Evolutionary conservation across 2,113 vertebrate genomes (phyloP).

Genomic region (Syngnathus floridae): DNA sequence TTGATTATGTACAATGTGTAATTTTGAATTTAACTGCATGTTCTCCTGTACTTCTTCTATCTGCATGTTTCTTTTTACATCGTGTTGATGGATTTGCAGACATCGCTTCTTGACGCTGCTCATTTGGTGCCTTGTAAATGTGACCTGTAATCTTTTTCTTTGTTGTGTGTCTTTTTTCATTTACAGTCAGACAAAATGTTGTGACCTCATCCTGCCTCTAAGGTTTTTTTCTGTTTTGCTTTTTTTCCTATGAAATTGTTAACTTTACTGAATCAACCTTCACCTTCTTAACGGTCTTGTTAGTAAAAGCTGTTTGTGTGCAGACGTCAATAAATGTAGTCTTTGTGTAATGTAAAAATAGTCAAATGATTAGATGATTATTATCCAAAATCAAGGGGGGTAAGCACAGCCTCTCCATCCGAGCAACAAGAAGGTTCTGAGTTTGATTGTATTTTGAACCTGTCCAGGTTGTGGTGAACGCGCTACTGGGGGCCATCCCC

Average conservation of each 20-base stretch:
- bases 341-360: slow-evolving; percentile 11
- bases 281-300: slow-evolving; percentile 38
- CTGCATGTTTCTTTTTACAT: slow-evolving; percentile 60
- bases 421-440: slow-evolving; percentile 11
- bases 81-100: slow-evolving; percentile 38
- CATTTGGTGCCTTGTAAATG: slow-evolving; percentile 56
- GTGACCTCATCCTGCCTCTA: slow-evolving; percentile 80
- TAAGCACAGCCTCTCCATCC: slow-evolving; percentile 7
- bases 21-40: neutral
- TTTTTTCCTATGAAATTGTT: slow-evolving; percentile 63
- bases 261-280: slow-evolving; percentile 42
- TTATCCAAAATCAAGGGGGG: slow-evolving; percentile 9
- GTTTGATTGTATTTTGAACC: slow-evolving; percentile 3
- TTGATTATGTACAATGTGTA: neutral
- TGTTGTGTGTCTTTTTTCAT: slow-evolving; percentile 78
- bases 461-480: slow-evolving; percentile 91
- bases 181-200: slow-evolving; percentile 80
- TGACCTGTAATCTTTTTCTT: slow-evolving; percentile 72
- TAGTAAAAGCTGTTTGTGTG: slow-evolving; percentile 7
- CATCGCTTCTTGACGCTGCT: slow-evolving; percentile 55
- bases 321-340: slow-evolving; percentile 17
- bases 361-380: slow-evolving; percentile 41
- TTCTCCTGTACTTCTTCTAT: slow-evolving; percentile 39
- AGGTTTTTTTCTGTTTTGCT: slow-evolving; percentile 80
- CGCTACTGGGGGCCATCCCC: slow-evolving; percentile 94